Evolutionary conservation across 53 echinoderm and acorn worm species (phyloP).

Genomic region (Antedon mediterranea): DNA sequence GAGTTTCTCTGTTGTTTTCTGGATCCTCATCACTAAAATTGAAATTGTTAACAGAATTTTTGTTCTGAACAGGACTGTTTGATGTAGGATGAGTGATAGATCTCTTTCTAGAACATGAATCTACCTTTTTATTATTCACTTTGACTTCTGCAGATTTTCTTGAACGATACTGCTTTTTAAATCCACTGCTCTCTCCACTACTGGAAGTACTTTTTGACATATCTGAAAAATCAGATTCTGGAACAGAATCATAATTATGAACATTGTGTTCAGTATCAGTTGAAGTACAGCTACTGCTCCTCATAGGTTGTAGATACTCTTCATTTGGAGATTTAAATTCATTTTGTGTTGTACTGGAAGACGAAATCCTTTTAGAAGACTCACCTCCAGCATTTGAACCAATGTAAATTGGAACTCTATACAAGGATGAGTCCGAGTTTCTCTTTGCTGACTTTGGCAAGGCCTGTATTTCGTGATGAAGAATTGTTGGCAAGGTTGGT

Average conservation of each 20-base stretch:
- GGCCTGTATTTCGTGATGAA: slow-evolving; percentile 29
- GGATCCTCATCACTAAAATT: slow-evolving; percentile 19
- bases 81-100: slow-evolving; percentile 19
- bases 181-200: neutral
- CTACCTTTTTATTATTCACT: slow-evolving; percentile 4
- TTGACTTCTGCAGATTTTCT: neutral
- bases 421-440: slow-evolving; percentile 46
- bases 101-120: slow-evolving; percentile 1
- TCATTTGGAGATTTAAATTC: neutral
- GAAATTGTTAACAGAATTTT: slow-evolving; percentile 10
- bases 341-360: neutral
- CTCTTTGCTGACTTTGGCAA: slow-evolving; percentile 33
- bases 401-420: slow-evolving; percentile 90
- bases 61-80: slow-evolving; percentile 25
- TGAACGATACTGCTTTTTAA: neutral
- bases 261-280: slow-evolving; percentile 8
- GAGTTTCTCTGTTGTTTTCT: slow-evolving; percentile 17
- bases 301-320: neutral
- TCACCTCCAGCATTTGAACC: slow-evolving; percentile 1
- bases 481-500: slow-evolving; percentile 52
- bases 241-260: slow-evolving; percentile 6
- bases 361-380: slow-evolving; percentile 11
- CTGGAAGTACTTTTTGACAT: slow-evolving; percentile 1
- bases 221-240: slow-evolving; percentile 10
- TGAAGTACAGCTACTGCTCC: neutral